These are phyloP conservation scores for Anguilla marmorata DNA, from an alignment of 2,797 vertebrate species.

Conservation along the genomic window DNA sequence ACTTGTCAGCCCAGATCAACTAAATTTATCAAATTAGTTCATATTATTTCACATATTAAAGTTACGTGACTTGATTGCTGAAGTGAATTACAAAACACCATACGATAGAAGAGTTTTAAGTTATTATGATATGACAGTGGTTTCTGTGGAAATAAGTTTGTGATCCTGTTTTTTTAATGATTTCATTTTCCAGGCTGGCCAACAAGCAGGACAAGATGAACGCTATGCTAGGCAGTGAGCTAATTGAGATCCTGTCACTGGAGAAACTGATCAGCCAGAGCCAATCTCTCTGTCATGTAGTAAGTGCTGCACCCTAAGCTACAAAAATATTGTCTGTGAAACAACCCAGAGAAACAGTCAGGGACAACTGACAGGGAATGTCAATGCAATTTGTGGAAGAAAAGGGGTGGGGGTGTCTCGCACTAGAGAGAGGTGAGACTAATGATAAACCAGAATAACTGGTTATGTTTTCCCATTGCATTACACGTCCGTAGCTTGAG, in stretches of 20 bases:
- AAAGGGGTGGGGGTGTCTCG: neutral
- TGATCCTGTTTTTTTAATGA: neutral
- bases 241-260: conserved; percentile 80
- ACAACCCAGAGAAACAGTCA: neutral
- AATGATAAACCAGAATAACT: neutral
- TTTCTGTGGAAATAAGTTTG: conserved; percentile 61
- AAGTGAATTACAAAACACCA: neutral
- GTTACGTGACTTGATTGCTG: neutral
- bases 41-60: neutral
- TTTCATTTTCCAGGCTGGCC: conserved; percentile 69
- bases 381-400: neutral
- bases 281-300: conserved; percentile 78
- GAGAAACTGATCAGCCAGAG: conserved; percentile 83
- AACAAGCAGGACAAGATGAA: conserved; percentile 87
- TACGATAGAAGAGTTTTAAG: neutral
- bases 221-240: conserved; percentile 78
- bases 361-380: neutral
- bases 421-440: neutral
- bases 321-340: neutral
- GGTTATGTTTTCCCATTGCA: neutral
- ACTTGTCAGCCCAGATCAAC: neutral
- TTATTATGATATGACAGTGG: neutral
- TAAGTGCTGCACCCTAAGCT: conserved; percentile 61
- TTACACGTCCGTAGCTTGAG: neutral
- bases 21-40: neutral